Evolutionary conservation across 2,113 vertebrate species (phyloP).

Genomic region (Leuciscus idus): DNA sequence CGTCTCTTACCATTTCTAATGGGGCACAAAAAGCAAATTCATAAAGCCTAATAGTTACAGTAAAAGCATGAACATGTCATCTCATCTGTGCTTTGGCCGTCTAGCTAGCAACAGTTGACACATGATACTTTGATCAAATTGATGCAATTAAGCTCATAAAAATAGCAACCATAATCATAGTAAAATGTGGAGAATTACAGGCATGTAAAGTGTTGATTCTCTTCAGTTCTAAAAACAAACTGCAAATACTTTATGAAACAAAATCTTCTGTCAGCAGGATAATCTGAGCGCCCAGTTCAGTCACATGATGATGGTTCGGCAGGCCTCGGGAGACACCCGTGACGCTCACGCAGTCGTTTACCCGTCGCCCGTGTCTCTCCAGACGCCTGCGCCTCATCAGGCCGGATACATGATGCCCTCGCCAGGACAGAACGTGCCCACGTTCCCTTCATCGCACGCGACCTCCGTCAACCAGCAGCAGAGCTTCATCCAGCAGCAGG

Average conservation of each 20-base stretch:
- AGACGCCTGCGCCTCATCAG: neutral
- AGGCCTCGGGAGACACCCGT: constrained; percentile 77
- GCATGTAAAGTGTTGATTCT: no score
- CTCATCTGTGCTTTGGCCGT: no score
- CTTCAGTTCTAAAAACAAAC: no score
- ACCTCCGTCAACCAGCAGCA: neutral
- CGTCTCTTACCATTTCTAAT: neutral
- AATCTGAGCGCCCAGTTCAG: constrained; percentile 85
- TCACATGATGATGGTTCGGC: constrained; percentile 86
- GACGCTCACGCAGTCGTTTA: constrained; percentile 63
- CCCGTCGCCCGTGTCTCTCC: neutral
- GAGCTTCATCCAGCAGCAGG: neutral
- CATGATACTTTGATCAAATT: no score
- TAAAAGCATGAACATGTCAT: no score
- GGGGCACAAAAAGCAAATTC: no score
- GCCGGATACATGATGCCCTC: neutral
- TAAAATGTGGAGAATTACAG: no score
- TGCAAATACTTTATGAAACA: no score
- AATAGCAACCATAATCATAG: no score
- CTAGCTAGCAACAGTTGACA: no score
- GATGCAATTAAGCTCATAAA: no score
- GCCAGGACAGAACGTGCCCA: neutral
- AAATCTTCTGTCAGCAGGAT: constrained; percentile 74
- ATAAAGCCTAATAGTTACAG: no score
- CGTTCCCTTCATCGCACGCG: neutral